Conservation (phyloP, 2,113 vertebrate genomes). For the Phocoena sinus region DNA sequence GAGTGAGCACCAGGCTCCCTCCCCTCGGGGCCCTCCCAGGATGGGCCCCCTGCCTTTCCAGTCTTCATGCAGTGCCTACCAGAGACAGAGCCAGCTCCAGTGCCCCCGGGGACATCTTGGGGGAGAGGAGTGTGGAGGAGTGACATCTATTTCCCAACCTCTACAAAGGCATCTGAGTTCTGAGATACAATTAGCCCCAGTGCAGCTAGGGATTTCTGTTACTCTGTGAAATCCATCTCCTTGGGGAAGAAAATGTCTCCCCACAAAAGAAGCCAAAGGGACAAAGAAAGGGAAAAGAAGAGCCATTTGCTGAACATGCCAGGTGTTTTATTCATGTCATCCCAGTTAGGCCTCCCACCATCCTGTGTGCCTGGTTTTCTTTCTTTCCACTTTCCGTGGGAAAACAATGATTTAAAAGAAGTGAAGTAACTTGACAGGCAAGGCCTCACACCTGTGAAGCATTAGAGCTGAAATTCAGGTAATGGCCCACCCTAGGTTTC, state of each 20-base stretch:
- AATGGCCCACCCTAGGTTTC: rapidly evolving
- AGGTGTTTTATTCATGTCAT: neutral
- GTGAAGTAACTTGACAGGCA: neutral
- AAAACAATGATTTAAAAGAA: neutral
- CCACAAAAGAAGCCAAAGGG: neutral
- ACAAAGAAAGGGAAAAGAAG: neutral
- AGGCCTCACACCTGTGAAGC: neutral
- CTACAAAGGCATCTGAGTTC: neutral
- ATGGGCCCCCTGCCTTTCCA: neutral
- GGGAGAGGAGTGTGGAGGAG: neutral
- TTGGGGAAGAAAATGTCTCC: neutral
- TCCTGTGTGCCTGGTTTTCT: neutral
- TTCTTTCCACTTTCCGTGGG: neutral
- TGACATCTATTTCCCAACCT: neutral
- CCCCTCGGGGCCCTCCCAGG: neutral
- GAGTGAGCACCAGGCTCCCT: neutral
- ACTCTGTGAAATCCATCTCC: neutral
- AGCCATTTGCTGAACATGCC: neutral
- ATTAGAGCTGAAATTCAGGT: neutral
- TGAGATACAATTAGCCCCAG: neutral
- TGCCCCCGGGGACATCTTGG: too few species aligned
- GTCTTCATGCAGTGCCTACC: neutral
- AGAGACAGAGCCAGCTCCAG: neutral
- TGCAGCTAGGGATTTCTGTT: neutral
- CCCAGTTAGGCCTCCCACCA: neutral